Percentiles rank a stretch among this genome's conserved stretches.
Evolutionary conservation across 2,888 invertebrate genomes (phyloP).

Genomic region (Mesorhabditis sp.): DNA sequence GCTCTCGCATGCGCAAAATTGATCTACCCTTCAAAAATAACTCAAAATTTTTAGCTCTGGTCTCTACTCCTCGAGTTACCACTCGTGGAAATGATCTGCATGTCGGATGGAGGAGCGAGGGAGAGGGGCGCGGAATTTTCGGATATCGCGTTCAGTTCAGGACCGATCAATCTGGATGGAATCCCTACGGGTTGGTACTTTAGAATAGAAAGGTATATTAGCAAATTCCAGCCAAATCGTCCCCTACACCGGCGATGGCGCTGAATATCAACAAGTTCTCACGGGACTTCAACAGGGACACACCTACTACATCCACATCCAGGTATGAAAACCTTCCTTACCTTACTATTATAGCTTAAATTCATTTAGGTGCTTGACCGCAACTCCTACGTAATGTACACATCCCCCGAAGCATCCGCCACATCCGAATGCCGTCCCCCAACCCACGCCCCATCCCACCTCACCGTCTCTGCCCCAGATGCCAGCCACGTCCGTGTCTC

Average conservation of each 20-base stretch:
- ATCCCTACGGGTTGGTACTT: slow-evolving; percentile 45
- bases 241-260: slow-evolving; percentile 53
- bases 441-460: slow-evolving; percentile 51
- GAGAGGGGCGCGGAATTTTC: slow-evolving; percentile 54
- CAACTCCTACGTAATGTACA: slow-evolving; percentile 56
- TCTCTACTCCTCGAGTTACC: slow-evolving; percentile 48
- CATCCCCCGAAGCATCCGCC: slow-evolving; percentile 48
- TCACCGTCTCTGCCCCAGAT: slow-evolving; percentile 48
- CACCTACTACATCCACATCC: slow-evolving; percentile 45
- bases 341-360: not conserved
- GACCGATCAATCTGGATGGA: slow-evolving; percentile 47
- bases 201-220: not conserved
- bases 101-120: slow-evolving; percentile 53
- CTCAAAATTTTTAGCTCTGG: slow-evolving; percentile 48
- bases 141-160: slow-evolving; percentile 56
- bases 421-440: slow-evolving; percentile 48
- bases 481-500: slow-evolving; percentile 44
- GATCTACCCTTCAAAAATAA: not conserved
- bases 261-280: slow-evolving; percentile 49
- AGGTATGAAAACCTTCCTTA: slow-evolving; percentile 15
- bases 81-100: slow-evolving; percentile 42
- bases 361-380: slow-evolving; percentile 48
- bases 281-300: slow-evolving; percentile 47
- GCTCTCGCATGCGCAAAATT: not conserved
- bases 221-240: slow-evolving; percentile 50